Percentiles rank a stretch among this genome's conserved stretches.
Evolutionary conservation across 1,140 invertebrate genomes (phyloP).

Genomic region (Ips nitidus): DNA sequence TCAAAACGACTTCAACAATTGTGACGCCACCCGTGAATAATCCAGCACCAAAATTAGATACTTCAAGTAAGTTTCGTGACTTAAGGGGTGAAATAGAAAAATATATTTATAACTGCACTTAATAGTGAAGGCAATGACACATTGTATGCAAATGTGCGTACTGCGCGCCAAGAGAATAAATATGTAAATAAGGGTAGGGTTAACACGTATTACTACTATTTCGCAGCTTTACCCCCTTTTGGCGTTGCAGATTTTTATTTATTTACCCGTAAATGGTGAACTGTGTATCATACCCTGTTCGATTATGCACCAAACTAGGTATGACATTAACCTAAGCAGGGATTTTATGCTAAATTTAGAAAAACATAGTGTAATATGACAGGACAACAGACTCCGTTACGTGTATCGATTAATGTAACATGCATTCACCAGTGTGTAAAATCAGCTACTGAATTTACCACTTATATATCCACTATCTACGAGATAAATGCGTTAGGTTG

Average conservation of each 20-base stretch:
- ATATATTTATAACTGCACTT: slow-evolving; percentile 9
- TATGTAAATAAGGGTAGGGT: background rate
- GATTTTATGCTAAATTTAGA: slow-evolving; percentile 22
- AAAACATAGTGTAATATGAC: slow-evolving; percentile 16
- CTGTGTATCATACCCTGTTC: slow-evolving; percentile 3
- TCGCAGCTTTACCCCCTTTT: background rate
- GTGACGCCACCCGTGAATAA: slow-evolving; percentile 7
- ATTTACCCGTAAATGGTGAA: background rate
- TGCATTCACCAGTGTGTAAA: slow-evolving; percentile 17
- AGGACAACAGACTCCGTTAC: slow-evolving; percentile 1
- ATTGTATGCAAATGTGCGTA: slow-evolving; percentile 6
- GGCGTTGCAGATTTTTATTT: background rate
- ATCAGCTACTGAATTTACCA: slow-evolving; percentile 11
- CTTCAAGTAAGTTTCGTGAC: slow-evolving; percentile 28
- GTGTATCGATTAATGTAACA: slow-evolving; percentile 18
- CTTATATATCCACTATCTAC: slow-evolving; percentile 18
- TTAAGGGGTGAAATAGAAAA: background rate
- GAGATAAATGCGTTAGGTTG: slow-evolving; percentile 5
- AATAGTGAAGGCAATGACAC: slow-evolving; percentile 13
- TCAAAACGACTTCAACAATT: slow-evolving; percentile 2
- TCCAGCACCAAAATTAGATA: slow-evolving; percentile 18
- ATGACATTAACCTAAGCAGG: background rate
- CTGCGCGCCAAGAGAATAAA: background rate
- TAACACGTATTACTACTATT: background rate
- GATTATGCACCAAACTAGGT: slow-evolving; percentile 6